These are phyloP conservation scores for Craseonycteris thonglongyai DNA, from an alignment of 2,113 vertebrate species.

Conservation along the genomic window DNA sequence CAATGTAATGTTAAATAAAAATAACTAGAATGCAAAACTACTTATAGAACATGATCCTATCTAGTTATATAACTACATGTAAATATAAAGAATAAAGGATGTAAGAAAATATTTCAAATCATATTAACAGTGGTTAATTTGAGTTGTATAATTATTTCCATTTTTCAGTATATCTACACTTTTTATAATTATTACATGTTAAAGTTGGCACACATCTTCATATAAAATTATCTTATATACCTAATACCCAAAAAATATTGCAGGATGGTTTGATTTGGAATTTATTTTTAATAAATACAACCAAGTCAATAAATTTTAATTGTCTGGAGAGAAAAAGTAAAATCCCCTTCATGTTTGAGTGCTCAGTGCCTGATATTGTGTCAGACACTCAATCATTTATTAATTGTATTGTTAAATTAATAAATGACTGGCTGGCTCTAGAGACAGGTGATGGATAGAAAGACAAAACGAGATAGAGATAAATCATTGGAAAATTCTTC, in stretches of 20 bases:
- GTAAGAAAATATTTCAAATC: background rate
- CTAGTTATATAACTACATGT: background rate
- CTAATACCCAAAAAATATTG: background rate
- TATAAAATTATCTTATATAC: background rate
- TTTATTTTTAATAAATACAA: background rate
- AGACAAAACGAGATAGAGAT: background rate
- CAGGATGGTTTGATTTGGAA: background rate
- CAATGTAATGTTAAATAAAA: background rate
- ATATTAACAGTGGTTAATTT: background rate
- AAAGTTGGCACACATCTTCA: background rate
- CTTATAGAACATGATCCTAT: background rate
- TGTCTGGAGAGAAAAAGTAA: background rate
- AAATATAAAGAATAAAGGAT: background rate
- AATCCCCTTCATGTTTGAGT: background rate
- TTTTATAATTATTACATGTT: background rate
- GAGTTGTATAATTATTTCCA: background rate
- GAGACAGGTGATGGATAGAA: background rate
- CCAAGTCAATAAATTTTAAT: background rate
- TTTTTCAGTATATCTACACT: background rate
- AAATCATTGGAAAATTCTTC: background rate
- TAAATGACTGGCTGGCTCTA: background rate
- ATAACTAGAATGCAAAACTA: background rate
- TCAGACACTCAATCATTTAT: too few relatives aligned
- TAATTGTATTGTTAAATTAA: too few relatives aligned
- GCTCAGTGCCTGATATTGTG: background rate